These are phyloP conservation scores for Luperina nickerlii DNA, from an alignment of 2,888 invertebrate species.

Conservation along the genomic window DNA sequence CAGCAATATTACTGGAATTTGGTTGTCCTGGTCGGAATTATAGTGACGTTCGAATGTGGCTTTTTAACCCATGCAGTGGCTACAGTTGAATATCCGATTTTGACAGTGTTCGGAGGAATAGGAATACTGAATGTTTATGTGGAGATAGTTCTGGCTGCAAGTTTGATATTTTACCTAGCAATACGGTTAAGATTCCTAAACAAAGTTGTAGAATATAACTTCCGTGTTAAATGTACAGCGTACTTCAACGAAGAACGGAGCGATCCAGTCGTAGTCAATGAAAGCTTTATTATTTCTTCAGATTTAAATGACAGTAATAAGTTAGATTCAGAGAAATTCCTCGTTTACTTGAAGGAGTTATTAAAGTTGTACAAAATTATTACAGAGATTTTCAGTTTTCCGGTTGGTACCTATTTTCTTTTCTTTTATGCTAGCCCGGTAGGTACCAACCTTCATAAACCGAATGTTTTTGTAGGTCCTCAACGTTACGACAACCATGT, in stretches of 20 bases:
- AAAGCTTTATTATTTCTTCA: constrained; percentile 33
- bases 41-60: constrained; percentile 56
- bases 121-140: constrained; percentile 61
- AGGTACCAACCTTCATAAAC: background rate
- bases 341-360: constrained; percentile 64
- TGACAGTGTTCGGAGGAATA: constrained; percentile 48
- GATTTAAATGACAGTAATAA: constrained; percentile 18
- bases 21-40: constrained; percentile 40
- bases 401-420: constrained; percentile 54
- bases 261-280: background rate
- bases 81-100: constrained; percentile 57
- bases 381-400: constrained; percentile 66
- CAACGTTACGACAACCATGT: constrained; percentile 61
- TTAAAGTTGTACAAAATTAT: constrained; percentile 66
- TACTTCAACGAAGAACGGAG: background rate
- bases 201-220: constrained; percentile 33
- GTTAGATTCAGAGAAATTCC: constrained; percentile 51
- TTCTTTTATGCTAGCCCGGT: background rate
- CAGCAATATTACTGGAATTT: constrained; percentile 59
- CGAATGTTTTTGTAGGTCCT: constrained; percentile 67
- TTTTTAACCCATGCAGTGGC: constrained; percentile 47
- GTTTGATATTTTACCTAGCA: constrained; percentile 66
- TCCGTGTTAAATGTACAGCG: background rate
- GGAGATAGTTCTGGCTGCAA: constrained; percentile 63
- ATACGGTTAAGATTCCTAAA: constrained; percentile 64